Conservation (phyloP, 2,888 invertebrate species). For the Drosophila glabriapex region DNA sequence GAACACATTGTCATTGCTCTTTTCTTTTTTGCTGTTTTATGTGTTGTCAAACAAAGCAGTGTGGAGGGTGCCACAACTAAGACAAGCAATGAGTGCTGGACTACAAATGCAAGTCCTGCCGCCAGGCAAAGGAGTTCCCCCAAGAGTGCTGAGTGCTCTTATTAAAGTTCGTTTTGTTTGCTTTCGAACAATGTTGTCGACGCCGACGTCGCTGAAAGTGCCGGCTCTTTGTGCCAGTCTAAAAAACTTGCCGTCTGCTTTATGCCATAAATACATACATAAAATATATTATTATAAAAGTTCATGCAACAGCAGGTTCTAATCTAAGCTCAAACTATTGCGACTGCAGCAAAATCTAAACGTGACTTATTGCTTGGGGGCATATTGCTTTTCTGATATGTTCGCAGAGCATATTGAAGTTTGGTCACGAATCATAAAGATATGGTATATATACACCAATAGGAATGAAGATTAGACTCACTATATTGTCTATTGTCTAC, state of each 20-base stretch:
- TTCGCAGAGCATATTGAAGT: background rate
- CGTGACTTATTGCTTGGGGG: constrained; percentile 10
- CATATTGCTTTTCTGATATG: background rate
- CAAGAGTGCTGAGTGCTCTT: constrained; percentile 63
- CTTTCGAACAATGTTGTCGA: constrained; percentile 68
- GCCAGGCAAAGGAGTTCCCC: constrained; percentile 14
- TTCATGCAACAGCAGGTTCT: constrained; percentile 24
- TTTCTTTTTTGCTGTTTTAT: constrained; percentile 40
- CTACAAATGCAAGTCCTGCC: constrained; percentile 17
- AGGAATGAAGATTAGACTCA: background rate
- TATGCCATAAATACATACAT: constrained; percentile 21
- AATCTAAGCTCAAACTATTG: constrained; percentile 1
- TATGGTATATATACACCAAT: background rate
- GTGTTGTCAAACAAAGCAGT: constrained; percentile 67
- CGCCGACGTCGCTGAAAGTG: constrained; percentile 44
- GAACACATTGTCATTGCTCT: constrained; percentile 65
- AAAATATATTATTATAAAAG: constrained; percentile 17
- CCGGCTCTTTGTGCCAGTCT: constrained; percentile 26
- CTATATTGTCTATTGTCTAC: background rate
- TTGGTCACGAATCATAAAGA: constrained; percentile 8
- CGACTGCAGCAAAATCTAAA: background rate
- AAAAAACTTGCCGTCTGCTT: constrained; percentile 31
- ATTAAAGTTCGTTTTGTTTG: constrained; percentile 80
- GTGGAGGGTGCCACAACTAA: constrained; percentile 53
- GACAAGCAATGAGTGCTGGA: constrained; percentile 39